phyloP scores from a whole-genome alignment of 2,797 vertebrate species.

The Halcyon leucocephala region DNA sequence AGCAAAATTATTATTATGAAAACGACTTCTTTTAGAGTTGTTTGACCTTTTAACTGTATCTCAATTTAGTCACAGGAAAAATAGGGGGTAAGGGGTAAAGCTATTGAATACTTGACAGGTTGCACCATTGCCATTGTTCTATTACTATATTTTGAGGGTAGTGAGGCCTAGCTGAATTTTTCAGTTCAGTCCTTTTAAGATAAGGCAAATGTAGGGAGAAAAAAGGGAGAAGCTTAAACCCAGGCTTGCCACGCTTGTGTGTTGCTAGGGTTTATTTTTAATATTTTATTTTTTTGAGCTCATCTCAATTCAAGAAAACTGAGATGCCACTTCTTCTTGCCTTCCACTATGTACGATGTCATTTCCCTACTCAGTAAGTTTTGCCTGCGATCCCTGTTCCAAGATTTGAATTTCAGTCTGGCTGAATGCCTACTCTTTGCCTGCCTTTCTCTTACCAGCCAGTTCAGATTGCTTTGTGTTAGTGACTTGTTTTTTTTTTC shows the following conservation, averaged over 20 bases:
- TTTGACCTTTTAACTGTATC: neutral
- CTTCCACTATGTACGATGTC: neutral
- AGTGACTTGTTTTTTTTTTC: neutral
- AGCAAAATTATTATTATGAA: neutral
- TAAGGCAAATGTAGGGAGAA: neutral
- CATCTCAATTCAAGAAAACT: neutral
- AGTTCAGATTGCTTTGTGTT: neutral
- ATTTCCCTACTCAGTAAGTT: neutral
- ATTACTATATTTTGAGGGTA: neutral
- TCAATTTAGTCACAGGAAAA: neutral
- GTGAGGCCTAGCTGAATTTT: neutral
- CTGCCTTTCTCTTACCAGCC: neutral
- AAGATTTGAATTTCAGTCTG: neutral
- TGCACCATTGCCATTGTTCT: neutral
- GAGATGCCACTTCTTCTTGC: neutral
- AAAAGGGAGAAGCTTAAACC: neutral
- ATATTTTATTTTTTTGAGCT: neutral
- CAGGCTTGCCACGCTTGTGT: neutral
- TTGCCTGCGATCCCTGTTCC: neutral
- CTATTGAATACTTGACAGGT: neutral
- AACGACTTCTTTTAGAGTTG: neutral
- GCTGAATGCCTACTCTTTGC: neutral
- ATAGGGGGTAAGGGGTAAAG: neutral
- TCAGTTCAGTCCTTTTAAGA: neutral
- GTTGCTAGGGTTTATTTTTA: slow-evolving; percentile 17